phyloP scores from a whole-genome alignment of 1,140 invertebrate species.

The Bradysia coprophila region DNA sequence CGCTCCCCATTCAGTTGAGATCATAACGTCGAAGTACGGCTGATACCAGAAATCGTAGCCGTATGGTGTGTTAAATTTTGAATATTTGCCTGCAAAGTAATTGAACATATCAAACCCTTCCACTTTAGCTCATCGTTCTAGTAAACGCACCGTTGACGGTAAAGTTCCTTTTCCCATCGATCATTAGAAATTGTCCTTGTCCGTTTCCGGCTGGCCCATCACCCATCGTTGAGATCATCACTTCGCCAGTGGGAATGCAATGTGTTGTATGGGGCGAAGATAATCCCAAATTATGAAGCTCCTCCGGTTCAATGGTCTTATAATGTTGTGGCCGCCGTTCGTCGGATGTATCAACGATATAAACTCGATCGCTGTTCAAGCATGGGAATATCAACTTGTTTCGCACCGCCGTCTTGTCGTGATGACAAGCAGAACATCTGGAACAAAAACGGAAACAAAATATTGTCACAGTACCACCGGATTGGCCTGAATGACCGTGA shows the following conservation, averaged over 20 bases:
- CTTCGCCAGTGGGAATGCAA: slow-evolving; percentile 74
- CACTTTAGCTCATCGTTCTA: slow-evolving; percentile 45
- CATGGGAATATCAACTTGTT: slow-evolving; percentile 68
- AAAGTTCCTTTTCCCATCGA: slow-evolving; percentile 56
- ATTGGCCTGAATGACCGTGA: no score
- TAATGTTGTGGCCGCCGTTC: slow-evolving; percentile 34
- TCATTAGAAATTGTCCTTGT: slow-evolving; percentile 73
- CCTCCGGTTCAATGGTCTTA: slow-evolving; percentile 45
- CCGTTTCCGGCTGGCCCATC: slow-evolving; percentile 60
- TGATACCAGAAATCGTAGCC: slow-evolving; percentile 94
- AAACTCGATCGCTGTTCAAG: slow-evolving; percentile 67
- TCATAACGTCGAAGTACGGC: slow-evolving; percentile 77
- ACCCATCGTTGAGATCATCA: slow-evolving; percentile 91
- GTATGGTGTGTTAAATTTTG: slow-evolving; percentile 36
- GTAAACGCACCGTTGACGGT: slow-evolving; percentile 34
- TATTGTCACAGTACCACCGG: no score
- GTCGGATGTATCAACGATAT: slow-evolving; percentile 65
- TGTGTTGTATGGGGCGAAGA: slow-evolving; percentile 83
- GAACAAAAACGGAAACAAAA: slow-evolving; percentile 91
- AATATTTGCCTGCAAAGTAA: slow-evolving; percentile 42
- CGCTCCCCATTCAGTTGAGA: slow-evolving; percentile 81
- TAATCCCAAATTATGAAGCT: slow-evolving; percentile 52
- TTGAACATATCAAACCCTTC: no score
- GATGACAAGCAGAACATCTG: slow-evolving; percentile 45
- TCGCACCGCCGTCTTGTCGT: slow-evolving; percentile 38